These are phyloP conservation scores for Benthosema pterotum DNA, from an alignment of 2,797 vertebrate species.

Conservation along the genomic window DNA sequence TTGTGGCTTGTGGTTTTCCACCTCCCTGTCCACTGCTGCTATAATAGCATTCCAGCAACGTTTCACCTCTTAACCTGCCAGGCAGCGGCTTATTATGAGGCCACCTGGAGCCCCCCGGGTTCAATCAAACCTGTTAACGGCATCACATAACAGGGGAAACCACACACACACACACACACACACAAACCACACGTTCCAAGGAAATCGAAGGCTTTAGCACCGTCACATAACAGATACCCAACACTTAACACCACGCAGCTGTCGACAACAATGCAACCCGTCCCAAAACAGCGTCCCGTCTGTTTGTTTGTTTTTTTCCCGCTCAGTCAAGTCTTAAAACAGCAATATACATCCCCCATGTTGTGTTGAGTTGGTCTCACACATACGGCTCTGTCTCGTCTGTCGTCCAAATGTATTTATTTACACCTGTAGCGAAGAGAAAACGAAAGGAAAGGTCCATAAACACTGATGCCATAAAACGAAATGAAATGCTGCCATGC, in stretches of 20 bases:
- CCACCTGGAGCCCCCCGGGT: no score
- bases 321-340: no score
- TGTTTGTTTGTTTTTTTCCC: not conserved
- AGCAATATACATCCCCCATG: no score
- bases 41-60: conserved; percentile 8
- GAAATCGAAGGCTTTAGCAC: conserved; percentile 16
- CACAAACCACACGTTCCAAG: conserved; percentile 19
- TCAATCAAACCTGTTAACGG: conserved; percentile 18
- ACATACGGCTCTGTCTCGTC: no score
- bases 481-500: no score
- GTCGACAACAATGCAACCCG: conserved; percentile 18
- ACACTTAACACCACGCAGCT: conserved; percentile 25
- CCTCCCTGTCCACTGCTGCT: not conserved
- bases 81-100: not conserved
- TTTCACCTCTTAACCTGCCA: conserved; percentile 23
- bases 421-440: no score
- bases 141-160: no score
- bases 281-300: conserved; percentile 3
- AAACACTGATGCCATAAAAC: no score
- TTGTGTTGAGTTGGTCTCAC: no score
- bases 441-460: no score
- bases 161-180: conserved; percentile 1
- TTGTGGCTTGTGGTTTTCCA: no score
- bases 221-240: conserved; percentile 21
- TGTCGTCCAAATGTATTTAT: no score